These are phyloP conservation scores for Scortum barcoo DNA, from an alignment of 2,113 vertebrate genomes.

Conservation along the genomic window DNA sequence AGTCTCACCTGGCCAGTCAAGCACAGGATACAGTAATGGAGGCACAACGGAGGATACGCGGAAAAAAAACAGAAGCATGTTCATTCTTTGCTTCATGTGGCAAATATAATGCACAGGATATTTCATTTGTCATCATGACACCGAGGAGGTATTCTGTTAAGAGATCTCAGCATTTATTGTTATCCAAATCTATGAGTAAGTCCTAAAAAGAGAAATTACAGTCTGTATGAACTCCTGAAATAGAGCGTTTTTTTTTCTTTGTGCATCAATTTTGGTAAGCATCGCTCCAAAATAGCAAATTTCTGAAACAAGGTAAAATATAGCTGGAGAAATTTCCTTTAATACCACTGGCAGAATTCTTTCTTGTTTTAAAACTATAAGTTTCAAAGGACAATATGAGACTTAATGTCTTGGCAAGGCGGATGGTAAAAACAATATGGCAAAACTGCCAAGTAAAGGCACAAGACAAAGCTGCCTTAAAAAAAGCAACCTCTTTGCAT, in stretches of 20 bases:
- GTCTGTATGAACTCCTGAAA: background rate
- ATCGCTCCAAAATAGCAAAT: background rate
- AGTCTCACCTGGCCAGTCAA: slow-evolving; percentile 74
- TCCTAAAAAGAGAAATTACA: background rate
- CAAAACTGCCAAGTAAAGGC: background rate
- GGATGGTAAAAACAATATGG: background rate
- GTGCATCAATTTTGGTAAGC: background rate
- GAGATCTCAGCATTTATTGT: background rate
- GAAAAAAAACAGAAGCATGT: slow-evolving; percentile 37
- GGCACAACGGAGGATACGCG: slow-evolving; percentile 48
- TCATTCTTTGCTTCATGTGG: slow-evolving; percentile 15
- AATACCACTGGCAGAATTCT: background rate
- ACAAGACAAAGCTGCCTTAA: background rate
- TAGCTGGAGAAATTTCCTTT: background rate
- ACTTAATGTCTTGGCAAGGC: background rate
- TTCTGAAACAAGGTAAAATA: background rate
- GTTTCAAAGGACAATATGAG: background rate
- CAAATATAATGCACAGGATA: slow-evolving; percentile 16
- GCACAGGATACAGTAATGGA: slow-evolving; percentile 66
- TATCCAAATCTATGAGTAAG: background rate
- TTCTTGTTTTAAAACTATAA: background rate
- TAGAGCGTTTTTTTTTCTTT: slow-evolving; percentile 9
- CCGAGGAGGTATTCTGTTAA: background rate
- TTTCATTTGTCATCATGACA: slow-evolving; percentile 6
- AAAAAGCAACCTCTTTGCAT: background rate